Percentiles rank a stretch among this genome's conserved stretches.
Conservation (phyloP, 2,797 vertebrate species). For the Pseudochirops cupreus region DNA sequence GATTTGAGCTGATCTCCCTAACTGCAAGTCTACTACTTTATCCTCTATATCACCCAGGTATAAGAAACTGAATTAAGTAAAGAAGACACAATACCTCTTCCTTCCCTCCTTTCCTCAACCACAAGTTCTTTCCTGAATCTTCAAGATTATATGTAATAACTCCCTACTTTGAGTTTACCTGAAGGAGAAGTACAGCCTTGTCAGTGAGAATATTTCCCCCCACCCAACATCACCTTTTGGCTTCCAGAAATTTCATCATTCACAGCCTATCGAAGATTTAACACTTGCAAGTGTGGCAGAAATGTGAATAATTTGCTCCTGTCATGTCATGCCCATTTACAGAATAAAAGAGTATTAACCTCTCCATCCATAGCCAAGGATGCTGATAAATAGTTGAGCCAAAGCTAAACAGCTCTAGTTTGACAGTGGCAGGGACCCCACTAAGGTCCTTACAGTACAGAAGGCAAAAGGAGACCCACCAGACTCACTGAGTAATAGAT, state of each 20-base stretch:
- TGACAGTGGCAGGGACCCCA: background rate
- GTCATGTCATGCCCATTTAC: background rate
- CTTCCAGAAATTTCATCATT: slow-evolving; percentile 10
- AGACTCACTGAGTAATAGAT: background rate
- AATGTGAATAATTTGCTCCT: background rate
- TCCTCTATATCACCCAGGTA: background rate
- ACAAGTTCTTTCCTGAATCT: background rate
- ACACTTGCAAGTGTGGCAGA: background rate
- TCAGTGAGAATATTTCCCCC: background rate
- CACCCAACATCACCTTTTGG: slow-evolving; percentile 28
- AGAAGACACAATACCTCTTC: background rate
- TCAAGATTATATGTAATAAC: background rate
- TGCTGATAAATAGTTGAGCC: background rate
- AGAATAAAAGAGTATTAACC: background rate
- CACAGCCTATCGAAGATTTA: background rate
- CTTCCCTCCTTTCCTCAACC: background rate
- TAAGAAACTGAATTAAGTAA: background rate
- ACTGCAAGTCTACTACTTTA: background rate
- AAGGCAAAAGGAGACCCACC: background rate
- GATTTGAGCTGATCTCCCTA: background rate
- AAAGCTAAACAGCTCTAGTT: background rate
- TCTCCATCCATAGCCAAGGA: background rate
- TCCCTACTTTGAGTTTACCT: background rate
- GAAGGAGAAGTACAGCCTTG: background rate
- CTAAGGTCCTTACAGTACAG: background rate